Conservation (phyloP, 2,888 invertebrate genomes). For the Hydropsyche betteni region DNA sequence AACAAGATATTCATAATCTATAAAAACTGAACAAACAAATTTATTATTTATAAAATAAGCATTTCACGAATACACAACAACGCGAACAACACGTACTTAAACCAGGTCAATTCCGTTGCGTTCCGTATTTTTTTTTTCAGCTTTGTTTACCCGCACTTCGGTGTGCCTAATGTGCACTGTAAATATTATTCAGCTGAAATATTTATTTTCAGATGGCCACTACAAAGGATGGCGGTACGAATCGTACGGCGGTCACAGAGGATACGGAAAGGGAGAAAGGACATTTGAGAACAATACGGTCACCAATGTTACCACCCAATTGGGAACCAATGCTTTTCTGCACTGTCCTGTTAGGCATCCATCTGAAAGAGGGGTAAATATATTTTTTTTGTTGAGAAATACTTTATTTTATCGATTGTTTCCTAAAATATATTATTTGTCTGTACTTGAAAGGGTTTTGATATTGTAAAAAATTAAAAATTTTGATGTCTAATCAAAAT, state of each 20-base stretch:
- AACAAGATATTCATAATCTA: too few relatives aligned
- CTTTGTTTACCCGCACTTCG: too few relatives aligned
- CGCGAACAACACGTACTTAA: not conserved
- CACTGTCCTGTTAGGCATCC: conserved; percentile 82
- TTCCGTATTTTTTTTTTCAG: not conserved
- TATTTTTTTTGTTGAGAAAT: not conserved
- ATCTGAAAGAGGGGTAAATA: conserved; percentile 75
- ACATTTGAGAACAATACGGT: conserved; percentile 74
- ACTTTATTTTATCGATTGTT: not conserved
- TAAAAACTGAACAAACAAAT: too few relatives aligned
- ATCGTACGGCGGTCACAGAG: conserved; percentile 50
- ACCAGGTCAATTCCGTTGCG: not conserved
- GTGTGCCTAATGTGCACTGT: too few relatives aligned
- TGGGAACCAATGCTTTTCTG: conserved; percentile 81
- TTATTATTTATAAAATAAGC: too few relatives aligned
- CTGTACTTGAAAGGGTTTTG: too few relatives aligned
- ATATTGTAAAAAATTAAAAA: too few relatives aligned
- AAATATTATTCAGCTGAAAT: not conserved
- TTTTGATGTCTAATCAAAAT: too few relatives aligned
- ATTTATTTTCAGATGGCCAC: conserved; percentile 45
- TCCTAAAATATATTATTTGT: too few relatives aligned
- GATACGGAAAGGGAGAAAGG: conserved; percentile 46
- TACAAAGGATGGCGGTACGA: conserved; percentile 51
- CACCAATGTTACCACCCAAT: conserved; percentile 78
- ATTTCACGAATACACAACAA: too few relatives aligned